Evolutionary conservation across 2,888 invertebrate genomes (phyloP).

Genomic region (Troglohyphantes excavatus): DNA sequence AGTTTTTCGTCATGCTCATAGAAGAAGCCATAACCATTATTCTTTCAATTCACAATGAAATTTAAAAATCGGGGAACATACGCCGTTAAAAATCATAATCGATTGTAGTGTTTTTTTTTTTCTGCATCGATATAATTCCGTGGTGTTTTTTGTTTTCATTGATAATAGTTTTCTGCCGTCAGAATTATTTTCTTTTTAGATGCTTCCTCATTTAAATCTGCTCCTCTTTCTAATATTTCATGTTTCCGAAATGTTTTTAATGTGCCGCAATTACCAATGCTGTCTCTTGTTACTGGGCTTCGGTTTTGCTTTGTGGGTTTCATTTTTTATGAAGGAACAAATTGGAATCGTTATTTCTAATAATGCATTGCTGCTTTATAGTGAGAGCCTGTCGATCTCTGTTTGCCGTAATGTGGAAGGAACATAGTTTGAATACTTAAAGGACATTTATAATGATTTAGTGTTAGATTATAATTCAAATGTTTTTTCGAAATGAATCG

Average conservation of each 20-base stretch:
- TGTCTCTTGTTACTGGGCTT: conserved; percentile 29
- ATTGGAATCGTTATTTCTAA: conserved; percentile 19
- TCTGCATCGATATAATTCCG: conserved; percentile 22
- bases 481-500: neutral
- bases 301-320: conserved; percentile 19
- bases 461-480: neutral
- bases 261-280: conserved; percentile 30
- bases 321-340: conserved; percentile 35
- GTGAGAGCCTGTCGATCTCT: neutral
- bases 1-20: conserved; percentile 40
- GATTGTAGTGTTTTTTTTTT: conserved; percentile 24
- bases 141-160: conserved; percentile 45
- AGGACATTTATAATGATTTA: neutral
- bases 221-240: conserved; percentile 31
- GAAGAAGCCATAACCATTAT: conserved; percentile 58
- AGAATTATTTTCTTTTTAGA: conserved; percentile 56
- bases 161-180: conserved; percentile 37
- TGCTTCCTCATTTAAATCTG: conserved; percentile 29
- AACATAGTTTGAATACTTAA: neutral
- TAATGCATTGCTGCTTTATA: neutral
- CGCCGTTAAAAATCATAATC: conserved; percentile 45
- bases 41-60: conserved; percentile 48
- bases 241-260: conserved; percentile 25
- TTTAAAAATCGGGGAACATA: conserved; percentile 48
- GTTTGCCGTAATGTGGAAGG: neutral